Conservation (phyloP, 1,140 invertebrate species). For the Trigoniulus corallinus region DNA sequence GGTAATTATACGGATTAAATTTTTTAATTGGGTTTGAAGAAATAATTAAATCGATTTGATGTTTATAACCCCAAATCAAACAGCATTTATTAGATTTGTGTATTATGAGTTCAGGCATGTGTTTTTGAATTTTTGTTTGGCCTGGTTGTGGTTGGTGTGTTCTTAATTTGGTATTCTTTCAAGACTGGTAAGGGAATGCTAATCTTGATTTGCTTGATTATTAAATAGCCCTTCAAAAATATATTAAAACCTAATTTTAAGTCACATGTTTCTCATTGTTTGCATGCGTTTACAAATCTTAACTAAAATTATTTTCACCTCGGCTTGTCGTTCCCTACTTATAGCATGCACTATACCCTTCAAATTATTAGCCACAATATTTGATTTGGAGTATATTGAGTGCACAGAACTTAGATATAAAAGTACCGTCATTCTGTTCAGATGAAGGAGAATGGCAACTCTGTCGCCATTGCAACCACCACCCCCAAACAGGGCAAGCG, state of each 20-base stretch:
- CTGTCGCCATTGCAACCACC: constrained; percentile 4
- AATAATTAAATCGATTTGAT: too few species aligned
- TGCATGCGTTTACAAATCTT: too few species aligned
- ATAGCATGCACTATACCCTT: not conserved
- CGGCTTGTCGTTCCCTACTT: not conserved
- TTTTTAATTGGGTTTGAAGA: not conserved
- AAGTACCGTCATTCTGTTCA: not conserved
- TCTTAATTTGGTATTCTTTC: not conserved
- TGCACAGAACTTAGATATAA: not conserved
- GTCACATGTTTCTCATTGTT: too few species aligned
- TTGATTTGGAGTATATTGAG: too few species aligned
- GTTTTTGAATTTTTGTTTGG: not conserved
- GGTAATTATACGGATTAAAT: constrained; percentile 15
- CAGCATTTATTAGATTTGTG: too few species aligned
- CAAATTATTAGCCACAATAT: too few species aligned
- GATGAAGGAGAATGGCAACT: constrained; percentile 1
- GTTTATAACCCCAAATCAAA: too few species aligned
- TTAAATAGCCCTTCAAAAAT: too few species aligned
- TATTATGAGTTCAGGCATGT: not conserved
- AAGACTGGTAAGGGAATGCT: too few species aligned
- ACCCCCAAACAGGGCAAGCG: constrained; percentile 8
- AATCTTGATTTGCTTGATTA: too few species aligned
- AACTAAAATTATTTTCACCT: too few species aligned
- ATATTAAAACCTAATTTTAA: too few species aligned
- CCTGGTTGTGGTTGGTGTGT: not conserved